Percentiles rank a stretch among this genome's conserved stretches.
These are phyloP conservation scores for Helicoverpa assulta DNA, from an alignment of 2,888 invertebrate species.

Conservation along the genomic window DNA sequence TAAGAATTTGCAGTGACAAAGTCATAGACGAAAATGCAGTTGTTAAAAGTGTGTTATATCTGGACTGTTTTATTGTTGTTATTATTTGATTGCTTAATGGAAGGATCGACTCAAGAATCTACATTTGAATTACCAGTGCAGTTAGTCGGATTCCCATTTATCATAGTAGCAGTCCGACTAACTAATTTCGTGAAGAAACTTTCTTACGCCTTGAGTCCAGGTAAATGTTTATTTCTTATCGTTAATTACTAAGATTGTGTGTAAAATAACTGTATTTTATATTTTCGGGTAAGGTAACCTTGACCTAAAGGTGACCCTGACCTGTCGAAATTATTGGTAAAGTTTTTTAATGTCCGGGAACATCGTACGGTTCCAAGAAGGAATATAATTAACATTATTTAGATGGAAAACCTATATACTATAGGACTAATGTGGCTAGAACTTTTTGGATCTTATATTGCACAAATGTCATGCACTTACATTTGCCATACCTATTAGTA, in stretches of 20 bases:
- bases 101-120: constrained; percentile 75
- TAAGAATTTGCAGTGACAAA: constrained; percentile 14
- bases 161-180: constrained; percentile 93
- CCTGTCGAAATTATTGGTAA: no score
- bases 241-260: not conserved
- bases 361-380: no score
- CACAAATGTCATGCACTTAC: no score
- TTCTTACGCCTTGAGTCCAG: constrained; percentile 92
- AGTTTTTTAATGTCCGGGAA: no score
- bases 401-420: no score
- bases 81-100: constrained; percentile 78
- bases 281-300: no score
- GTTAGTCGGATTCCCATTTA: constrained; percentile 95
- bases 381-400: no score
- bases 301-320: no score
- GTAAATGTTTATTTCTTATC: constrained; percentile 69
- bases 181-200: constrained; percentile 96
- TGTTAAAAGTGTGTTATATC: constrained; percentile 79
- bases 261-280: no score
- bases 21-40: constrained; percentile 74
- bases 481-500: no score
- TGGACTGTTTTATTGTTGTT: constrained; percentile 77
- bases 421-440: no score
- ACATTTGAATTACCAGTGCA: constrained; percentile 93
- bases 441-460: no score